phyloP scores from a whole-genome alignment of 1,140 invertebrate species.

The Argopecten irradians region DNA sequence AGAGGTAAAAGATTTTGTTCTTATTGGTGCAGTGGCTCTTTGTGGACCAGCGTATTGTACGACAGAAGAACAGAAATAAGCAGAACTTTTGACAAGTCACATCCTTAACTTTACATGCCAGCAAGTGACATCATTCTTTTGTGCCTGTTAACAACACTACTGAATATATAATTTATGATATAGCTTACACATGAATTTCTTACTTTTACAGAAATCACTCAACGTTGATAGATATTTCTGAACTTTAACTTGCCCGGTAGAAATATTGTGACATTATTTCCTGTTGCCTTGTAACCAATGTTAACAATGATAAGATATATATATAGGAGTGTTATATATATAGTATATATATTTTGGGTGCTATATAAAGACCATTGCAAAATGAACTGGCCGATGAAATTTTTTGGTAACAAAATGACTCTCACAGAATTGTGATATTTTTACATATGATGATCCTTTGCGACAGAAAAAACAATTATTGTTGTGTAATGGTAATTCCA shows the following conservation, averaged over 20 bases:
- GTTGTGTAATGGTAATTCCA: background rate
- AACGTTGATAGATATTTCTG: background rate
- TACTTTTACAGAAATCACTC: background rate
- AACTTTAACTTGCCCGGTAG: background rate
- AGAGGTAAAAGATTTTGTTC: background rate
- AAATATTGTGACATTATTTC: background rate
- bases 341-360: background rate
- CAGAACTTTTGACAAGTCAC: background rate
- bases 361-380: constrained; percentile 11
- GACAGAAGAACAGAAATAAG: background rate
- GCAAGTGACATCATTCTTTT: background rate
- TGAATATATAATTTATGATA: background rate
- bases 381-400: background rate
- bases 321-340: background rate
- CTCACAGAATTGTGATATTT: background rate
- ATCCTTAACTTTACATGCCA: background rate
- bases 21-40: background rate
- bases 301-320: background rate
- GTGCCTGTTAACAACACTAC: background rate
- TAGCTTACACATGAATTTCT: background rate
- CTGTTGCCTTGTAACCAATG: background rate
- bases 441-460: background rate
- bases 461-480: background rate
- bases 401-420: background rate
- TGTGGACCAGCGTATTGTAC: background rate